phyloP scores from a whole-genome alignment of 1,140 invertebrate genomes.

The Sycophila sp. region DNA sequence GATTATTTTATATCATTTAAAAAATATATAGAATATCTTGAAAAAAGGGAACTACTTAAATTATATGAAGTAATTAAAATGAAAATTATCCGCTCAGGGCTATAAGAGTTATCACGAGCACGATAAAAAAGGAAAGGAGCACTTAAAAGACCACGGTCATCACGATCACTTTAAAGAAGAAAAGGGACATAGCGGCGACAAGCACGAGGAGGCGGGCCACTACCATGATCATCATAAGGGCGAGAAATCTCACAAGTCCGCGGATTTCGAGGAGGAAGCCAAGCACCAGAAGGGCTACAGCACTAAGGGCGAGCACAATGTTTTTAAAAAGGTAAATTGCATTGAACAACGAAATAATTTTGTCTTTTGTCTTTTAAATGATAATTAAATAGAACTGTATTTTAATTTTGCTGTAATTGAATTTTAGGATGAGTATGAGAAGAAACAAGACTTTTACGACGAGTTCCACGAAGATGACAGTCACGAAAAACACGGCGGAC shows the following conservation, averaged over 20 bases:
- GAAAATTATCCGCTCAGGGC: constrained; percentile 45
- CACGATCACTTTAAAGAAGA: constrained; percentile 56
- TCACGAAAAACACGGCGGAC: constrained; percentile 73
- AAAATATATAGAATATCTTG: too few relatives aligned
- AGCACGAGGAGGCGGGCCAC: constrained; percentile 59
- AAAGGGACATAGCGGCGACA: constrained; percentile 53
- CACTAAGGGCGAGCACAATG: constrained; percentile 77
- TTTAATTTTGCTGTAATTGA: not conserved
- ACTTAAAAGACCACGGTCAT: constrained; percentile 57
- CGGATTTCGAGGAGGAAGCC: constrained; percentile 70
- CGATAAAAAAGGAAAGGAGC: constrained; percentile 57
- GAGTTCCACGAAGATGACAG: constrained; percentile 74
- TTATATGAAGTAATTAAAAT: too few relatives aligned
- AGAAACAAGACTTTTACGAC: constrained; percentile 78
- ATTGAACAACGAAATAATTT: not conserved
- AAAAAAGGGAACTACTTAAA: too few relatives aligned
- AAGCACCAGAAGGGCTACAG: constrained; percentile 77
- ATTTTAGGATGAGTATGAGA: constrained; percentile 74
- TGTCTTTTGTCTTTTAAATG: not conserved
- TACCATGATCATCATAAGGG: constrained; percentile 56
- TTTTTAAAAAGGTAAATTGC: constrained; percentile 72
- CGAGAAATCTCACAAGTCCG: constrained; percentile 58
- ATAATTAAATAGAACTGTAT: not conserved
- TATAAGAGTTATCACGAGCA: constrained; percentile 59
- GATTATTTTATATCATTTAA: too few relatives aligned